These are phyloP conservation scores for Tetraneura akinire DNA, from an alignment of 1,140 invertebrate genomes.

Conservation along the genomic window DNA sequence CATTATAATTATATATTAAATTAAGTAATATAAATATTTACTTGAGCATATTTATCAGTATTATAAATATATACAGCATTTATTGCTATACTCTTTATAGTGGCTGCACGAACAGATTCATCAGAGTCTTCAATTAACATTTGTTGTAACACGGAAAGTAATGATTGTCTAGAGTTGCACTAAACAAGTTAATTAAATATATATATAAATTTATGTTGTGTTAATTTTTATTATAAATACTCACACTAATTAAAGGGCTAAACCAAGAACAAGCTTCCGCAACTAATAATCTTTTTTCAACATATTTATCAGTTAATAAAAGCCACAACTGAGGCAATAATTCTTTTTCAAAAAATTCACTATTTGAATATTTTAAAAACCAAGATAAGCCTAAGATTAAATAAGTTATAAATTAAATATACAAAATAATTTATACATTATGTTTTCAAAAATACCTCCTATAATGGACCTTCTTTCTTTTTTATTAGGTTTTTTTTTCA, in stretches of 20 bases:
- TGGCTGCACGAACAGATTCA: slow-evolving; percentile 66
- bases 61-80: slow-evolving; percentile 69
- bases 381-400: slow-evolving; percentile 63
- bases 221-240: slow-evolving; percentile 51
- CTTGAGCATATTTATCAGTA: slow-evolving; percentile 70
- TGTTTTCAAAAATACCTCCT: slow-evolving; percentile 59
- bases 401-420: not conserved
- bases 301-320: slow-evolving; percentile 73
- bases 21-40: slow-evolving; percentile 54
- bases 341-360: slow-evolving; percentile 66
- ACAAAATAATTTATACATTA: not conserved
- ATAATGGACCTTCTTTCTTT: slow-evolving; percentile 72
- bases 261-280: slow-evolving; percentile 74
- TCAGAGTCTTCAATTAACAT: slow-evolving; percentile 74
- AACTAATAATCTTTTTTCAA: slow-evolving; percentile 71
- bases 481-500: slow-evolving; percentile 74
- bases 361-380: slow-evolving; percentile 64
- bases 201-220: not conserved
- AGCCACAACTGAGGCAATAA: slow-evolving; percentile 79
- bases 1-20: not conserved
- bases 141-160: slow-evolving; percentile 76
- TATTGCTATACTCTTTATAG: slow-evolving; percentile 68
- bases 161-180: slow-evolving; percentile 69
- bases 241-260: slow-evolving; percentile 70
- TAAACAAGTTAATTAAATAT: slow-evolving; percentile 56